Conservation (phyloP, 1,140 invertebrate genomes). For the Battus philenor region DNA sequence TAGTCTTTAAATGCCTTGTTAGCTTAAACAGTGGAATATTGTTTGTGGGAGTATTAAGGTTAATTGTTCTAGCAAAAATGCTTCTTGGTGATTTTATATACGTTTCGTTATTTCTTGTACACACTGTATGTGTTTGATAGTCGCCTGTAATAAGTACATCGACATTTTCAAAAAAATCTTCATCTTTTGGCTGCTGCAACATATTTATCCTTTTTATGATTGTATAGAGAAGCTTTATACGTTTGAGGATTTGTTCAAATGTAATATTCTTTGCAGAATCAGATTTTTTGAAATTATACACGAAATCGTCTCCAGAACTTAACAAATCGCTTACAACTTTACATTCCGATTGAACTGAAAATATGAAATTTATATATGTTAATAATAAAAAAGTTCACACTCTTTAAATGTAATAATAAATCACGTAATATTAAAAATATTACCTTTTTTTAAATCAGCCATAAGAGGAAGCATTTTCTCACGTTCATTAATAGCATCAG, state of each 20-base stretch:
- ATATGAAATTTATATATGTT: constrained; percentile 2
- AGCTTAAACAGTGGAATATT: constrained; percentile 42
- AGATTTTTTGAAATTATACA: constrained; percentile 36
- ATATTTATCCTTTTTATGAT: constrained; percentile 50
- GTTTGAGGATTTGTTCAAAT: constrained; percentile 52
- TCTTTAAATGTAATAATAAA: too few relatives aligned
- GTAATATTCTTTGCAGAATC: constrained; percentile 25
- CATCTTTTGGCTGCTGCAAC: constrained; percentile 45
- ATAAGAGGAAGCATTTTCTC: constrained; percentile 41
- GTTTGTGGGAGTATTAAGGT: constrained; percentile 36
- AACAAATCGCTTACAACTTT: constrained; percentile 59
- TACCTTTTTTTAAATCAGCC: constrained; percentile 62
- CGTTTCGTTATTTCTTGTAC: constrained; percentile 34
- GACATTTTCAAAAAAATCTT: constrained; percentile 38
- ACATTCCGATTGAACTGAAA: constrained; percentile 65
- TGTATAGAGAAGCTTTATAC: constrained; percentile 62
- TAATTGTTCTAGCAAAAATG: constrained; percentile 45
- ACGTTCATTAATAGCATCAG: constrained; percentile 44
- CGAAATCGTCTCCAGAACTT: constrained; percentile 32
- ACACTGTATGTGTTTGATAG: constrained; percentile 42
- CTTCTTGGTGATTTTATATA: constrained; percentile 44
- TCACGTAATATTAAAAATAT: constrained; percentile 3
- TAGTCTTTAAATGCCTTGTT: constrained; percentile 45
- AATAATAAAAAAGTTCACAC: not conserved
- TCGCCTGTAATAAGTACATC: constrained; percentile 30